These are phyloP conservation scores for Brachyptera risi DNA, from an alignment of 2,888 invertebrate genomes.

Conservation along the genomic window DNA sequence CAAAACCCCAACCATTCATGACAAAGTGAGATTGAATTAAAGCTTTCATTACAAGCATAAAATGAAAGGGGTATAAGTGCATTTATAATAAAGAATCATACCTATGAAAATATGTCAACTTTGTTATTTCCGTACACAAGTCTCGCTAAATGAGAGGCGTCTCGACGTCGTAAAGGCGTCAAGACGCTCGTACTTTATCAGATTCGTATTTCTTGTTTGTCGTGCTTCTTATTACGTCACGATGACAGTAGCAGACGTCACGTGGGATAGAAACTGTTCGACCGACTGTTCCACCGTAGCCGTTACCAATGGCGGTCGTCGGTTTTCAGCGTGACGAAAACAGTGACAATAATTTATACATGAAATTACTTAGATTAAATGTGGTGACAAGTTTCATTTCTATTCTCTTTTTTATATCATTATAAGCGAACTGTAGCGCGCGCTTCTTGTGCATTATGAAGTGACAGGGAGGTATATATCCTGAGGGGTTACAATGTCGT, in stretches of 20 bases:
- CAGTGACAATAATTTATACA: conserved; percentile 16
- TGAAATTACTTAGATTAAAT: conserved; percentile 8
- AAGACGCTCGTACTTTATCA: conserved; percentile 12
- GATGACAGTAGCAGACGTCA: neutral
- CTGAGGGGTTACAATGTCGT: neutral
- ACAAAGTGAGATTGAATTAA: no score
- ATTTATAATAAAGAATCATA: no score
- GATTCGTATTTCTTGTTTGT: conserved; percentile 20
- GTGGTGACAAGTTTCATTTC: conserved; percentile 9
- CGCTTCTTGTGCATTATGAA: neutral
- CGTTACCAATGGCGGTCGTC: no score
- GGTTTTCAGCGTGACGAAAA: conserved; percentile 1
- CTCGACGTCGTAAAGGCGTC: conserved; percentile 16
- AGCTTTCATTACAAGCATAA: no score
- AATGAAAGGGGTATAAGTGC: no score
- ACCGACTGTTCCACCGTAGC: no score
- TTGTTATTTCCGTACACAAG: no score
- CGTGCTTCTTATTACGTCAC: neutral
- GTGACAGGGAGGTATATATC: conserved; percentile 5
- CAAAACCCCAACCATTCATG: no score
- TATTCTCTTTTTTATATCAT: no score
- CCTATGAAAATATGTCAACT: no score
- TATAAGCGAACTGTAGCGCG: conserved; percentile 10
- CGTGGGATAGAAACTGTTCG: neutral
- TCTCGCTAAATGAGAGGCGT: neutral